Evolutionary conservation across 2,888 invertebrate genomes (phyloP).

Genomic region (Isotomurus palustris): DNA sequence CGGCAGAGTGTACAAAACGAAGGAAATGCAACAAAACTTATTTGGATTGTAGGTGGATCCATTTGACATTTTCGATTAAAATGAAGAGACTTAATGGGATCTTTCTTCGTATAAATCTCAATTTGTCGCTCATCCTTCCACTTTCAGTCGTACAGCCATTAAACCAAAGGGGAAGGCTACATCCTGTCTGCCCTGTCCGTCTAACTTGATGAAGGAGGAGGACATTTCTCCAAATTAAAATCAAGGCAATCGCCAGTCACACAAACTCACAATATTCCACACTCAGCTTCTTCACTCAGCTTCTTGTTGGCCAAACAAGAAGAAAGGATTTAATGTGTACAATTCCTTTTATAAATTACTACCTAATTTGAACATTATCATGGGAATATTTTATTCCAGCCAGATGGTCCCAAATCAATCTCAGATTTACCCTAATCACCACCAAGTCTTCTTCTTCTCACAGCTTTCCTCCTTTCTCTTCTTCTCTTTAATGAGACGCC

Average conservation of each 20-base stretch:
- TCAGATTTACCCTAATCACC: slow-evolving; percentile 4
- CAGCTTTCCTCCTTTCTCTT: neutral
- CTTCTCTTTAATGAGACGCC: neutral
- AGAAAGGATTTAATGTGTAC: slow-evolving; percentile 3
- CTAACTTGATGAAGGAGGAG: neutral
- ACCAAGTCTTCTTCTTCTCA: neutral
- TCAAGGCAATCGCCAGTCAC: too few relatives aligned
- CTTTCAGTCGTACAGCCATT: slow-evolving; percentile 5
- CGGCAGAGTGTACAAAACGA: too few relatives aligned
- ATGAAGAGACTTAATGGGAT: slow-evolving; percentile 8
- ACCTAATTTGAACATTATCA: slow-evolving; percentile 12
- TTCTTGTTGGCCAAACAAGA: neutral
- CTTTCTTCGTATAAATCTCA: slow-evolving; percentile 5
- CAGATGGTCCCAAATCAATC: slow-evolving; percentile 11
- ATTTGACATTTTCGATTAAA: slow-evolving; percentile 11
- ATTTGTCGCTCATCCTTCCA: slow-evolving; percentile 2
- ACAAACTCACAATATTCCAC: too few relatives aligned
- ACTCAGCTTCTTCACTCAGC: too few relatives aligned
- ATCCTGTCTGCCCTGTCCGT: neutral
- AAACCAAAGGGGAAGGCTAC: neutral
- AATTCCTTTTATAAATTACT: slow-evolving; percentile 11
- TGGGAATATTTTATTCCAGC: slow-evolving; percentile 12
- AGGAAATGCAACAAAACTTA: too few relatives aligned
- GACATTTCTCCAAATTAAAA: slow-evolving; percentile 1
- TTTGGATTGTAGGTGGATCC: neutral